phyloP scores from a whole-genome alignment of 2,888 invertebrate genomes.

The Blastobasis adustella region DNA sequence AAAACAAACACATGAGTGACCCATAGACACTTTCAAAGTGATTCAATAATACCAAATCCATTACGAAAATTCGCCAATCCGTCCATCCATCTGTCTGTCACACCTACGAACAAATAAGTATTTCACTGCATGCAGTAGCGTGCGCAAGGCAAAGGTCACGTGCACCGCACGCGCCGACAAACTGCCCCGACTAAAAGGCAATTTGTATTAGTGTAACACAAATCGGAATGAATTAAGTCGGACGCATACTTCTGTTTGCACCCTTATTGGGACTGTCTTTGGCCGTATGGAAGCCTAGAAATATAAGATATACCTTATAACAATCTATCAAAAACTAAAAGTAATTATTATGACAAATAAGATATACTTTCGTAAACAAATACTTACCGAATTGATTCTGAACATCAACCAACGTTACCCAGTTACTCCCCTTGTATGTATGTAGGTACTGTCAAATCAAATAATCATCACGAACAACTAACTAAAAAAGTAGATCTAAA shows the following conservation, averaged over 20 bases:
- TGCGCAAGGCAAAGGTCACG: slow-evolving; percentile 35
- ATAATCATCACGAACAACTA: slow-evolving; percentile 61
- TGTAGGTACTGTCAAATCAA: slow-evolving; percentile 16
- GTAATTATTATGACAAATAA: too few species aligned
- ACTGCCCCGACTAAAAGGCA: slow-evolving; percentile 48
- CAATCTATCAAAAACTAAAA: too few species aligned
- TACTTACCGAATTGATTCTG: too few species aligned
- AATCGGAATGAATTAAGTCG: slow-evolving; percentile 49
- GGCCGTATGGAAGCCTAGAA: too few species aligned
- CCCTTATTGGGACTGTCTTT: slow-evolving; percentile 26
- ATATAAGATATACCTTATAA: too few species aligned
- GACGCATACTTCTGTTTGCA: slow-evolving; percentile 23
- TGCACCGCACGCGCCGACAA: slow-evolving; percentile 55
- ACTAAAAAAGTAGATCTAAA: slow-evolving; percentile 34
- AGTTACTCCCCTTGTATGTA: too few species aligned
- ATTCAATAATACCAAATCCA: too few species aligned
- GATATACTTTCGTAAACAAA: too few species aligned
- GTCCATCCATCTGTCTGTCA: slow-evolving; percentile 23
- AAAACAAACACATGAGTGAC: too few species aligned
- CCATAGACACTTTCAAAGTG: too few species aligned
- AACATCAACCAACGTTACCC: too few species aligned
- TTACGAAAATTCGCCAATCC: too few species aligned
- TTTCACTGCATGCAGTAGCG: slow-evolving; percentile 28
- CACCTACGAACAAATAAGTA: slow-evolving; percentile 40
- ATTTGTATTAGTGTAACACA: slow-evolving; percentile 44